These are phyloP conservation scores for Scomberomorus guttatus DNA, from an alignment of 2,797 vertebrate species.

Conservation along the genomic window DNA sequence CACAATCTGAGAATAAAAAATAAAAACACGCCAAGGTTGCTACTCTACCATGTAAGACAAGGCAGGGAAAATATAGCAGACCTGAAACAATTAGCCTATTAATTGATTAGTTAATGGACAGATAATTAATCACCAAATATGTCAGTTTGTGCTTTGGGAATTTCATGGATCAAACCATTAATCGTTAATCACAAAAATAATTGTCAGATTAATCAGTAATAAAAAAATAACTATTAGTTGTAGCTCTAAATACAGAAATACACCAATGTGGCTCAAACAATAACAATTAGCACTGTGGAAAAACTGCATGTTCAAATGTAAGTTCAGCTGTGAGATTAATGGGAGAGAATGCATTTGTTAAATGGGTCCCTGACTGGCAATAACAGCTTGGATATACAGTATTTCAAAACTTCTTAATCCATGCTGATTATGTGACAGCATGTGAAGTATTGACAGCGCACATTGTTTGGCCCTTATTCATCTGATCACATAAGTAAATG, in stretches of 20 bases:
- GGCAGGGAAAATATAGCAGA: not conserved
- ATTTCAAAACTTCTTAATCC: constrained; percentile 48
- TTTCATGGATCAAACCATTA: not conserved
- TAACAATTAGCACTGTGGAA: not conserved
- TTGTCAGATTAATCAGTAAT: not conserved
- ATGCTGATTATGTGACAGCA: constrained; percentile 26
- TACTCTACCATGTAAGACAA: not conserved
- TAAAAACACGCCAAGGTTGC: not conserved
- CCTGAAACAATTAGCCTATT: not conserved
- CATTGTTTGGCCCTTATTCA: constrained; percentile 40
- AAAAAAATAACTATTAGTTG: not conserved
- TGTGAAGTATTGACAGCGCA: constrained; percentile 10
- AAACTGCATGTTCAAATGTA: not conserved
- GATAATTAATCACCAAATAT: not conserved
- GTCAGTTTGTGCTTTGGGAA: not conserved
- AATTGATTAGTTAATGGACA: not conserved
- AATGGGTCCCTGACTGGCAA: not conserved
- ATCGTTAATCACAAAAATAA: not conserved
- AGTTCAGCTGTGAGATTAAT: not conserved
- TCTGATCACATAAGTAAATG: constrained; percentile 62
- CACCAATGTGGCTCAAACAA: not conserved
- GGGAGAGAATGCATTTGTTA: not conserved
- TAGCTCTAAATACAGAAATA: not conserved
- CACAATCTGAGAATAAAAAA: not conserved
- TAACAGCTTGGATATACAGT: constrained; percentile 45